Base-by-base conservation (phyloP, 2,888 invertebrate genomes). In the Gonocerus acuteangulatus region DNA sequence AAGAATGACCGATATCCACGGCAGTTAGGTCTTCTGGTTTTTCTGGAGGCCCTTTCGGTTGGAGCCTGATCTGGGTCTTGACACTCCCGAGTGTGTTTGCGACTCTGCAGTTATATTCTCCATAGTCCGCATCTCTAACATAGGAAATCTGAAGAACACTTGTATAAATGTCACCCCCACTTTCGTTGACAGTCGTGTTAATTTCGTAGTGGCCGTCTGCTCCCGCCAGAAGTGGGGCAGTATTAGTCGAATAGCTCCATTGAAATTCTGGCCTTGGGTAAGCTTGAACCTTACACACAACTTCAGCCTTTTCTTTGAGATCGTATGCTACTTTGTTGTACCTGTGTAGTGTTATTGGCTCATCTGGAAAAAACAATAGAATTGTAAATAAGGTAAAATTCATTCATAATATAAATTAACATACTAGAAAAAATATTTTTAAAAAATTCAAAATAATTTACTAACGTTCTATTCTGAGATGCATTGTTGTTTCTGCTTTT, bases 211-310 rank as follows among this genome's bases (percentile, higher is more conserved):
- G 89, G 0, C 88, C 89, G 70, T 89, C 89, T 2, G 87, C 86
- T 1, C 87, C 87, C 2, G 76, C 74, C 0, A 87, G 86, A 73
- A 87, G 85, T 44, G 90, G 73, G 0, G 88, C 84, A 0, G 86
- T 83, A 73, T 87, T 87, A 4, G 84, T 83, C 34, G 86, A 87
- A 70, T 84, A 90, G 71, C 83, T 88, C 94, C 94, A 95, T 70
- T 92, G 90, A 74, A 94, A 92, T 72, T 90, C 90, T 0, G 94
- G 93, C 70, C 89, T 87, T 0, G 94, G 94, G 74, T 90, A 94
- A 0, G 94, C 91, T 72, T 91, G 89, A 13, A 94, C 91, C 71
- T 86, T 84, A 74, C 94, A 94, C 0, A 86, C 81, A 21, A 95
- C 87, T 73, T 89, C 87, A 0, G 93, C 93, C 0, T 85, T 85